phyloP scores from a whole-genome alignment of 1,140 invertebrate genomes.

The Conus ventricosus region DNA sequence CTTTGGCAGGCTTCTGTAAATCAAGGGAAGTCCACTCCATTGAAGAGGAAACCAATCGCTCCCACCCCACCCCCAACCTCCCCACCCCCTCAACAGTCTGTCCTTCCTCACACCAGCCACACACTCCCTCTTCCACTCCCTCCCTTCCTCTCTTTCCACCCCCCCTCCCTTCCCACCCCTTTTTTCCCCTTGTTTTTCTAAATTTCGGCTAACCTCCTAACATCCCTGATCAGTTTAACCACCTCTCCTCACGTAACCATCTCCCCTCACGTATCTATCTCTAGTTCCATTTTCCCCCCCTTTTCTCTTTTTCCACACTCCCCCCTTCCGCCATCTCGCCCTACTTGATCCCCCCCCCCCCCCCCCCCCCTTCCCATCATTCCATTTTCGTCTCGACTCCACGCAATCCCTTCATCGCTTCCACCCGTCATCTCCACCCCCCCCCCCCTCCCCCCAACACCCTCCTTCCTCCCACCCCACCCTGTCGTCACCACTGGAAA shows the following conservation, averaged over 20 bases:
- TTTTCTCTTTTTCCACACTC: background rate
- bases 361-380: too few relatives aligned
- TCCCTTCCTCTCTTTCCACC: background rate
- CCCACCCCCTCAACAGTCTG: background rate
- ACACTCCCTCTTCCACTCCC: too few relatives aligned
- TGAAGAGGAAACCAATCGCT: slow-evolving; percentile 31
- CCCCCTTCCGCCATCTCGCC: background rate
- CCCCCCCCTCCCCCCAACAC: too few relatives aligned
- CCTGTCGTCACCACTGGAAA: too few relatives aligned
- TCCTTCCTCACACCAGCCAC: background rate
- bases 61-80: background rate
- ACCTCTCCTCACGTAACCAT: too few relatives aligned
- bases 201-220: background rate
- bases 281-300: background rate
- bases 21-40: slow-evolving; percentile 26
- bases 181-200: background rate
- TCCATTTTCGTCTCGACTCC: too few relatives aligned
- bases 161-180: background rate
- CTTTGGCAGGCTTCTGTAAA: slow-evolving; percentile 12
- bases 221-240: too few relatives aligned
- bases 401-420: too few relatives aligned
- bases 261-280: too few relatives aligned
- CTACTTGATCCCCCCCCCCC: too few relatives aligned
- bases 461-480: too few relatives aligned
- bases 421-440: too few relatives aligned